Evolutionary conservation across 1,140 invertebrate species (phyloP), one percentile per base, ranked within the genome.

Genomic region (Stenopsyche tienmushanensis): DNA sequence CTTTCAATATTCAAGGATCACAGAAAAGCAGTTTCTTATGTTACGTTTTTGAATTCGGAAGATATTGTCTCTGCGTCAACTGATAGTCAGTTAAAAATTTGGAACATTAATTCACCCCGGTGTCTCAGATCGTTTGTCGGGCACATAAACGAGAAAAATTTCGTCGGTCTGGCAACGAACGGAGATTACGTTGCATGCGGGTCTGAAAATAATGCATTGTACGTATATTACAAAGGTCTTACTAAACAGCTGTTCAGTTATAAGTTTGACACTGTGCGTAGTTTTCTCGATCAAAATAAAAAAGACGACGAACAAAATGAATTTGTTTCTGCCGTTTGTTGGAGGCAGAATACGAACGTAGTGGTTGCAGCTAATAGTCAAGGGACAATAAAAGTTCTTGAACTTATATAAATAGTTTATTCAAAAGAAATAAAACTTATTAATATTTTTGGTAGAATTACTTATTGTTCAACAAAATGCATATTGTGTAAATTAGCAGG

Each of bases 81-180:
- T 0, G 96, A 98, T 80, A 94, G 92, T 26, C 93, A 95, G 73
- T 78, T 98, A 3, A 96, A 97, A 79, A 84, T 98, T 75, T 98
- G 96, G 96, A 91, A 90, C 73, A 87, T 97, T 0, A 88, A 90
- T 69, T 81, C 81, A 7, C 85, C 90, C 5, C 84, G 91, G 64
- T 96, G 91, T 79, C 76, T 94, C 34, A 83, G 93, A 44, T 93
- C 94, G 1, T 95, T 97, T 79, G 87, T 89, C n/a, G 94, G 93
- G 1, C 95, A 98, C 79, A 85, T 90, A 1, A 98, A 98, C 78
- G 96, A 98, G 76, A 98, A 97, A 76, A 97, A 97, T 77, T 98
- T 98, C 82, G 94, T 98, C 8, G 96, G 96, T 0, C 77, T 98
- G n/a, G 93, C 94, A 0, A 96, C 94, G 0, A 93, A 97, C 80